A percentile compares a stretch with the other conserved stretches of the same genome.
phyloP scores from a whole-genome alignment of 1,140 invertebrate species.

The Zeugodacus cucurbitae region DNA sequence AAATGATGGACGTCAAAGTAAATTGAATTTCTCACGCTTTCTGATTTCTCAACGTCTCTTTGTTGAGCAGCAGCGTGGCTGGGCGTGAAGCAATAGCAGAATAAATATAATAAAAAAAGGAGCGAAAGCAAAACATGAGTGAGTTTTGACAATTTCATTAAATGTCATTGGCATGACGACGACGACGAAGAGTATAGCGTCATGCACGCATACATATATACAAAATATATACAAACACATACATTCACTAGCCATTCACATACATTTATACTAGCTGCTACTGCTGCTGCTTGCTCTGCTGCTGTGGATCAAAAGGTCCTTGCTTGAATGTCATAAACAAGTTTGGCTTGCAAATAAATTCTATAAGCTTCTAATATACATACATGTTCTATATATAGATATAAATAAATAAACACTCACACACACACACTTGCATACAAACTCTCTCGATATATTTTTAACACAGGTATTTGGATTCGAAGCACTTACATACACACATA shows the following conservation, averaged over 20 bases:
- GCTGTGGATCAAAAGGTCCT: slow-evolving; percentile 27
- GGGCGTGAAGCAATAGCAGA: not conserved
- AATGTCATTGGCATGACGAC: slow-evolving; percentile 36
- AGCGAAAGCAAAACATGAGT: not conserved
- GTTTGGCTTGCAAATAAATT: not conserved
- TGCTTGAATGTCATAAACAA: not conserved
- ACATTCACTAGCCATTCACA: not conserved
- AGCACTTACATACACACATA: not conserved
- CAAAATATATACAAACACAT: not conserved
- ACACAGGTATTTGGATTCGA: not conserved
- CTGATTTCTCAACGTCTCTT: slow-evolving; percentile 15
- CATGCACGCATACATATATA: not conserved
- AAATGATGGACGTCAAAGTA: slow-evolving; percentile 29
- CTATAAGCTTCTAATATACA: not conserved
- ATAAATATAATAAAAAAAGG: not conserved
- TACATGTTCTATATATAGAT: not conserved
- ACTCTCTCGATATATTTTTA: not conserved
- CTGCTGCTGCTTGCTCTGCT: not conserved
- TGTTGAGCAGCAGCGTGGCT: not conserved
- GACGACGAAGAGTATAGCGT: not conserved
- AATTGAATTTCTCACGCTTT: slow-evolving; percentile 41
- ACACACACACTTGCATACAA: not conserved
- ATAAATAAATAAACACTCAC: not conserved
- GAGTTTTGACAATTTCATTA: slow-evolving; percentile 37
- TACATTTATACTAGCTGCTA: not conserved